Evolutionary conservation across 2,113 vertebrate genomes (phyloP).

Genomic region (Thermophis baileyi): DNA sequence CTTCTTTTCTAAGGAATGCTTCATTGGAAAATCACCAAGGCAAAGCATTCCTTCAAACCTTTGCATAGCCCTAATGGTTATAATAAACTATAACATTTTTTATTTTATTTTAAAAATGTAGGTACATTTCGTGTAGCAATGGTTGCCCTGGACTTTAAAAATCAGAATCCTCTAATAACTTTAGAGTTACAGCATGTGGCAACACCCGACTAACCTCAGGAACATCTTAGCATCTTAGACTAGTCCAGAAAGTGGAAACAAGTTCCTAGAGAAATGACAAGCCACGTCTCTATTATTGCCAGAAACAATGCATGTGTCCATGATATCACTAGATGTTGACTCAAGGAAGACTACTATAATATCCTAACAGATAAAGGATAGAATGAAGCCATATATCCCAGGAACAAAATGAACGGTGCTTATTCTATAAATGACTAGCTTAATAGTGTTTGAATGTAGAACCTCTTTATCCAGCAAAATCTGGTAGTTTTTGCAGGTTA

Average conservation of each 20-base stretch:
- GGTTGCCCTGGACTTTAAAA: background rate
- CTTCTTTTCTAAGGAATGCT: background rate
- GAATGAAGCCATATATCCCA: slow-evolving; percentile 59
- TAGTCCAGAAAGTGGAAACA: background rate
- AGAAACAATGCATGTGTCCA: too few species aligned
- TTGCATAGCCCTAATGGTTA: background rate
- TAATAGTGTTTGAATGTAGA: slow-evolving; percentile 69
- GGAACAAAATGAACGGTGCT: slow-evolving; percentile 68
- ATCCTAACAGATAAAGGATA: slow-evolving; percentile 54
- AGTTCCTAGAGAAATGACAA: too few species aligned
- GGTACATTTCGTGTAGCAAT: background rate
- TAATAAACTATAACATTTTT: too few species aligned
- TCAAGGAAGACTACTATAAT: slow-evolving; percentile 32
- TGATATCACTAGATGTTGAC: too few species aligned
- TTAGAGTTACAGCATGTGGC: background rate
- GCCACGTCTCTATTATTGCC: too few species aligned
- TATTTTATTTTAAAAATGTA: background rate
- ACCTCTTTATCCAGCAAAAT: slow-evolving; percentile 74
- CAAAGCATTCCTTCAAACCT: background rate
- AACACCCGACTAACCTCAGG: background rate
- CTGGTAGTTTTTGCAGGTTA: slow-evolving; percentile 76
- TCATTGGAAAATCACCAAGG: background rate
- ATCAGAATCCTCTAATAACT: background rate
- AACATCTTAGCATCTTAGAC: background rate
- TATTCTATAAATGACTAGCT: slow-evolving; percentile 64